Base-by-base conservation (phyloP, 2,797 vertebrate species). In the Falco rusticolus region DNA sequence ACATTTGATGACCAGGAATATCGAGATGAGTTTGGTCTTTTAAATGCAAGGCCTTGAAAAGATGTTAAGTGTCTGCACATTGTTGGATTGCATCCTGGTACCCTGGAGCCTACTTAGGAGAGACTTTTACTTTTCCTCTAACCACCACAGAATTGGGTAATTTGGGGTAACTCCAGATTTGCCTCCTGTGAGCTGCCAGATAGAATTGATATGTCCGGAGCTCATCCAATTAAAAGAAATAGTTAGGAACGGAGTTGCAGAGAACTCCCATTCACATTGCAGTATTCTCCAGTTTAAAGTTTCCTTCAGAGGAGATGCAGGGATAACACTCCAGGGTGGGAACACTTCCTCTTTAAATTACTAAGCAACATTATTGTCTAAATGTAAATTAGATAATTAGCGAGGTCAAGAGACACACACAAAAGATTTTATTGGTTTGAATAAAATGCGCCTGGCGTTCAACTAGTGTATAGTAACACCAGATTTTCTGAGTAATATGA, bases 381-480 rank as follows among this genome's bases (percentile, higher is more conserved):
- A 89, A 94, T 97, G 94, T 85, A 96, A 92, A 97, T 95, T 82
- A 94, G 85, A 86, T 83, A 97, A 93, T 90, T 96, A 92, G 76
- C 0, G 5, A 93, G 88, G 94, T 96, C 94, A 91, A 87, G 96
- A 94, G 86, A 94, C 91, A n/a, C 74, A 84, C 93, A 97, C 93
- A 94, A 95, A 93, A 95, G 76, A 84, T 96, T 96, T 96, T 96
- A 96, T 95, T 97, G 89, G 87, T 83, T 90, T 97, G 89, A 96
- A 96, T 96, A 93, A 96, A 96, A 96, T 94, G 87, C 76, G 84
- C 72, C 70, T 91, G 90, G 68, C 66, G 96, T 87, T 87, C 77
- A 89, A 45, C 79, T 34, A 16, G 56, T 87, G 56, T 87, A 33
- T 9, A 87, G 89, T 66, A 94, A 69, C 50, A 92, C 60, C 63